Evolutionary conservation across 1,140 invertebrate genomes (phyloP).

Genomic region (Aphis gossypii): DNA sequence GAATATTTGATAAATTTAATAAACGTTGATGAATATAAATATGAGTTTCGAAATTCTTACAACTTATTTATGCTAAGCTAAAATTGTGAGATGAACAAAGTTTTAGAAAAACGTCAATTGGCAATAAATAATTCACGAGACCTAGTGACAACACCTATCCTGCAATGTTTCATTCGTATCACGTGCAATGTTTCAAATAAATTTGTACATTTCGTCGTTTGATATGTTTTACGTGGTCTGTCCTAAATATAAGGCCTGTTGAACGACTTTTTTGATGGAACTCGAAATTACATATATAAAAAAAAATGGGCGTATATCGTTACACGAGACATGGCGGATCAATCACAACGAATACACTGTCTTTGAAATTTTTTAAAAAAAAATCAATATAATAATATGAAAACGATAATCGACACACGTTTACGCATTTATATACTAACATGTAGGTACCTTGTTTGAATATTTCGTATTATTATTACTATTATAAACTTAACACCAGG

Average conservation of each 20-base stretch:
- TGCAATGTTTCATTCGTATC: not conserved
- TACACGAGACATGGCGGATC: not conserved
- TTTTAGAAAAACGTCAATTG: slow-evolving; percentile 3
- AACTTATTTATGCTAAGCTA: not conserved
- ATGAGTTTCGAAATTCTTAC: not conserved
- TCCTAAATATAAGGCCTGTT: not conserved
- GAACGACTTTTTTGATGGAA: not conserved
- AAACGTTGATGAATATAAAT: not conserved
- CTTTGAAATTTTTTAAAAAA: not conserved
- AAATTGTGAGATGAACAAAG: not conserved
- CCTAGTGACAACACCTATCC: not conserved
- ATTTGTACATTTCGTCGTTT: not conserved
- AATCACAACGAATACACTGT: not conserved
- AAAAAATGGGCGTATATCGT: not conserved
- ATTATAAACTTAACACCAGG: not conserved
- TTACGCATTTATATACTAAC: no score
- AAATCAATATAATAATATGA: not conserved
- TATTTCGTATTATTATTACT: not conserved
- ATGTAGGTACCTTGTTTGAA: not conserved
- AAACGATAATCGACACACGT: not conserved
- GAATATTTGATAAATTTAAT: not conserved
- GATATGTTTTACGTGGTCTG: not conserved
- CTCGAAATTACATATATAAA: not conserved
- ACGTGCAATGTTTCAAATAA: slow-evolving; percentile 21
- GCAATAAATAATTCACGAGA: slow-evolving; percentile 33